Evolutionary conservation across 1,140 invertebrate species (phyloP).

Genomic region (Metaphire vulgaris): DNA sequence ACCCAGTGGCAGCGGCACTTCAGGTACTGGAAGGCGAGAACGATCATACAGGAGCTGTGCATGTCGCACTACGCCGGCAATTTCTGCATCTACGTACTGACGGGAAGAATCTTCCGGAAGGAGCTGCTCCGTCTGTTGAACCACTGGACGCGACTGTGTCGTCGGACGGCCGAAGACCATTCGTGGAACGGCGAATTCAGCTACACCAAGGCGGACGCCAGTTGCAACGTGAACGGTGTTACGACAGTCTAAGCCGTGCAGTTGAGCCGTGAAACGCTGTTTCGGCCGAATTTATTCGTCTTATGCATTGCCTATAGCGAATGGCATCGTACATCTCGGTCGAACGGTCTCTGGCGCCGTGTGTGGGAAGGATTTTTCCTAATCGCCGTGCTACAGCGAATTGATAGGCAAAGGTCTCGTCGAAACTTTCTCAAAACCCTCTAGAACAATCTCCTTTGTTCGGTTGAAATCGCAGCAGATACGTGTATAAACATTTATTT

Average conservation of each 20-base stretch:
- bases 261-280: too few species aligned
- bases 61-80: slow-evolving; percentile 49
- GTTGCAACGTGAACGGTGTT: not conserved
- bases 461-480: too few species aligned
- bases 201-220: not conserved
- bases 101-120: slow-evolving; percentile 46
- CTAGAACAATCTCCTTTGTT: too few species aligned
- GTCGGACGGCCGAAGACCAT: not conserved
- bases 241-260: not conserved
- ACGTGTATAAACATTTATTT: too few species aligned
- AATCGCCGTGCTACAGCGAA: too few species aligned
- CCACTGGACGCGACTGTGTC: not conserved
- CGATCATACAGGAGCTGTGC: slow-evolving; percentile 40
- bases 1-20: slow-evolving; percentile 41
- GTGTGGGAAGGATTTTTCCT: too few species aligned
- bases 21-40: slow-evolving; percentile 39
- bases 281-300: too few species aligned
- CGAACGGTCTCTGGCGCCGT: too few species aligned
- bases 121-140: slow-evolving; percentile 35
- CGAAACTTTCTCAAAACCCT: too few species aligned
- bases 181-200: not conserved
- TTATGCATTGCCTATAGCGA: too few species aligned
- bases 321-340: too few species aligned
- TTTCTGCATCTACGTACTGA: slow-evolving; percentile 48
- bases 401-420: too few species aligned